Base-by-base conservation (phyloP, 2,888 invertebrate species). In the Alentia gelatinosa region DNA sequence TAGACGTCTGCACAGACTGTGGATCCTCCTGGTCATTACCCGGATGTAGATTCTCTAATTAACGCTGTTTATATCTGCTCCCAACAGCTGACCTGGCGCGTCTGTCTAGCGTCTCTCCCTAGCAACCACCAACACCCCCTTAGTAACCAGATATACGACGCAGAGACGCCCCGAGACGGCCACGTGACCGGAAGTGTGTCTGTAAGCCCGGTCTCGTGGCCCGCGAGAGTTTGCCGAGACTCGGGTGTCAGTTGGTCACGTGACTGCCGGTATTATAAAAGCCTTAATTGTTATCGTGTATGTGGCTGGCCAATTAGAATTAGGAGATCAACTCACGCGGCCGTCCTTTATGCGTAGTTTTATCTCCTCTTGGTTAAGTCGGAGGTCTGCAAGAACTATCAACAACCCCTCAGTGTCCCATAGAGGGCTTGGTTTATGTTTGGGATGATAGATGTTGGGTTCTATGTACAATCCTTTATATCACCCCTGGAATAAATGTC, bases 141-240 rank as follows among this genome's bases (percentile, higher is more conserved):
- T 79, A 79, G 79, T 39, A 79, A 79, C 79, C 79, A 79, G 39
- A 35, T 39, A 79, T 35, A 79, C 37, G 5, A 5, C 63, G n/a
- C 63, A 7, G 26, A n/a, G 79, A 79, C 12, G n/a, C 35, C 4
- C 79, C 12, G 79, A 30, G 37, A 63, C 12, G n/a, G 79, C 5
- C 79, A 79, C 79, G 79, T 79, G 79, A 79, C 79, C 79, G 79
- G 79, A 79, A 79, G 79, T 79, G 79, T 35, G 79, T 79, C 37
- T 79, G 79, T 79, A 39, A 79, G 79, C 79, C 79, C 4, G 39
- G 79, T 39, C 79, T 79, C 79, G 79, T 79, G 79, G 37, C 79
- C 1, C 37, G 23, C 37, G 79, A 79, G 79, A 79, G 79, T 79
- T 39, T 26, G 79, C 79, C 39, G 79, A 79, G 79, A 79, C 79